A percentile compares a stretch with the other conserved stretches of the same genome.
phyloP scores from a whole-genome alignment of 2,113 vertebrate species.

The Gila orcuttii region DNA sequence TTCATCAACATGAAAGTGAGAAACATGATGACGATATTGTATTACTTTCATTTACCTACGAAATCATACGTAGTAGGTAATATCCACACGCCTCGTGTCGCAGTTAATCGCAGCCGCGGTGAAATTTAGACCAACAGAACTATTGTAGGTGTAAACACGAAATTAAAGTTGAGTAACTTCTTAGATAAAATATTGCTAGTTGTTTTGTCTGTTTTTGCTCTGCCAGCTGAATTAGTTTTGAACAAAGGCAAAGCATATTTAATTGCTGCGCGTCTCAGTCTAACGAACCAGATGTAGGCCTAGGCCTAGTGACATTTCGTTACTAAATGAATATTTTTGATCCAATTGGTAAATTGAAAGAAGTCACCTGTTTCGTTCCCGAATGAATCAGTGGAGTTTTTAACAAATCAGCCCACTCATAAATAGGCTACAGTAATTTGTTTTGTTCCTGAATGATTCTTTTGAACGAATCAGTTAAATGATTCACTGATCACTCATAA shows the following conservation, averaged over 20 bases:
- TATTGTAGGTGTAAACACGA: neutral
- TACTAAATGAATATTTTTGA: neutral
- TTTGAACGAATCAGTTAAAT: neutral
- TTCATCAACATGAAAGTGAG: slow-evolving; percentile 91
- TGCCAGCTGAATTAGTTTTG: neutral
- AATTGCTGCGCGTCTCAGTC: neutral
- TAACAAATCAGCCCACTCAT: neutral
- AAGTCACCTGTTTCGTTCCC: neutral
- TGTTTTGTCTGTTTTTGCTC: neutral
- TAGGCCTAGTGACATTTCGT: neutral
- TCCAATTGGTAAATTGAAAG: neutral
- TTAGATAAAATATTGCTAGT: neutral
- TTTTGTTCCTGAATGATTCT: neutral
- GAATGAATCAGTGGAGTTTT: neutral
- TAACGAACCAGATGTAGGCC: neutral
- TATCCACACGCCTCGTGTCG: neutral
- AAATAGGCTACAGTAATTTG: too few species aligned
- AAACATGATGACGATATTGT: neutral
- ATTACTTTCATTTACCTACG: neutral
- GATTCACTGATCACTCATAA: neutral
- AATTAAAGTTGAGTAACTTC: neutral
- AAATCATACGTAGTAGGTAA: neutral
- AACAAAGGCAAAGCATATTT: neutral
- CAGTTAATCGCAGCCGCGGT: neutral
- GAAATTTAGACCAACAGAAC: neutral